Percentiles rank a stretch among this genome's conserved stretches.
Conservation (phyloP, 2,888 invertebrate species). For the Monochamus alternatus region DNA sequence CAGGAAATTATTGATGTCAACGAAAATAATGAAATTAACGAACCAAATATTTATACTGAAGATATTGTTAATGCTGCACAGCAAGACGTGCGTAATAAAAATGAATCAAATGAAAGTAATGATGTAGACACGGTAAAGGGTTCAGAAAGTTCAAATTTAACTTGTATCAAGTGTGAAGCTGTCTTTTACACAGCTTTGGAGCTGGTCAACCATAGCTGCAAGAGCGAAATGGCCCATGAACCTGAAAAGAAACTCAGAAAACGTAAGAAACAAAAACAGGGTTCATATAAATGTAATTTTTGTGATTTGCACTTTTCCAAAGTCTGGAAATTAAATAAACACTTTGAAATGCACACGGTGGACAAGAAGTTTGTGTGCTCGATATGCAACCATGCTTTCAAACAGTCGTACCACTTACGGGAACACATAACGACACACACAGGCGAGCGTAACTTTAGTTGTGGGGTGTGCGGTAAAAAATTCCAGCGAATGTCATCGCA, state of each 20-base stretch:
- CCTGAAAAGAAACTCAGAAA: conserved; percentile 1
- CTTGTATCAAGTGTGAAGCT: conserved; percentile 8
- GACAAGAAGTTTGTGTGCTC: conserved; percentile 51
- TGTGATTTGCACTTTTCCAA: conserved; percentile 58
- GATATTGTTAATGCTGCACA: neutral
- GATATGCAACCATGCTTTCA: conserved; percentile 60
- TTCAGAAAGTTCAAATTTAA: neutral
- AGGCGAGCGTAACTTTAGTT: conserved; percentile 62
- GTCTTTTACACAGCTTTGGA: conserved; percentile 16
- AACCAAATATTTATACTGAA: conserved; percentile 1
- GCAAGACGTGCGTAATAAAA: neutral
- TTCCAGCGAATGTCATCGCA: conserved; percentile 63
- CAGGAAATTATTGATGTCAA: neutral
- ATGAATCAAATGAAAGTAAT: neutral
- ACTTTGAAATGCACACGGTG: conserved; percentile 55
- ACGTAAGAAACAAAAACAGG: conserved; percentile 29
- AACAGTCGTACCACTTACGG: conserved; percentile 60
- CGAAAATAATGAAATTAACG: conserved; percentile 9
- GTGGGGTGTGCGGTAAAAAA: conserved; percentile 62
- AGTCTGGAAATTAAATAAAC: conserved; percentile 58
- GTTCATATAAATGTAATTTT: conserved; percentile 52
- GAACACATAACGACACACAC: conserved; percentile 64
- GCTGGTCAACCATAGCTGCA: conserved; percentile 9
- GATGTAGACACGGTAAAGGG: neutral
- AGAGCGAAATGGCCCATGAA: neutral